Evolutionary conservation across 2,113 vertebrate species (phyloP).

Genomic region (Paraplagusia blochii): DNA sequence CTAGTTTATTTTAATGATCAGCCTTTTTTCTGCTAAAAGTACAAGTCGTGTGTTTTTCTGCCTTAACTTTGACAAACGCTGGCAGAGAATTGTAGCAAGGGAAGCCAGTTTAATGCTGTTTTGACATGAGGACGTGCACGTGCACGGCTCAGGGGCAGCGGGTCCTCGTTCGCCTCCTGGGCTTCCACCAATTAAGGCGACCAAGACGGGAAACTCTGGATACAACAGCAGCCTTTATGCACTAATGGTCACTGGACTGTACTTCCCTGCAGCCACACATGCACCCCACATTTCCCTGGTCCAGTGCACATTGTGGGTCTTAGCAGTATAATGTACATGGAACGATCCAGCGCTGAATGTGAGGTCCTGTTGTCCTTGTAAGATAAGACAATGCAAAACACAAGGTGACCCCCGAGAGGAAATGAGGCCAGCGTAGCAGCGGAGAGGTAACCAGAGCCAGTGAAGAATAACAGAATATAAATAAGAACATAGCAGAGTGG

Average conservation of each 20-base stretch:
- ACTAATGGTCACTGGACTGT: conserved; percentile 22
- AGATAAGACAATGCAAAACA: conserved; percentile 44
- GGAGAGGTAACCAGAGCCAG: conserved; percentile 34
- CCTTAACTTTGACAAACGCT: neutral
- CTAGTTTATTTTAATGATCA: too few species aligned
- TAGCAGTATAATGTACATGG: neutral
- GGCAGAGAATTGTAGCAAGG: conserved; percentile 7
- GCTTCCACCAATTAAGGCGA: conserved; percentile 28
- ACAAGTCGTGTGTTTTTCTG: too few species aligned
- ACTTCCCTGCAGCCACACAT: conserved; percentile 33
- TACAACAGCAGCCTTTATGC: conserved; percentile 57
- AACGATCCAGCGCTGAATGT: conserved; percentile 31
- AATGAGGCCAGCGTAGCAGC: conserved; percentile 25
- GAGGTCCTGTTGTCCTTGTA: conserved; percentile 55
- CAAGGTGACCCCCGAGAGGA: conserved; percentile 38
- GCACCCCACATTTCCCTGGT: conserved; percentile 26
- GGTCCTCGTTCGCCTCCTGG: conserved; percentile 9
- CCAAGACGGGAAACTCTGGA: conserved; percentile 39
- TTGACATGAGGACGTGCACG: conserved; percentile 23
- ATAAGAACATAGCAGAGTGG: conserved; percentile 32
- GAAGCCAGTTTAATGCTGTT: conserved; percentile 20
- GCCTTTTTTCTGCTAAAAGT: too few species aligned
- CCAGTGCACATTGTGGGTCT: conserved; percentile 5
- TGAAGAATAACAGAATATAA: conserved; percentile 40
- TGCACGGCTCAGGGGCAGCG: conserved; percentile 15